Evolutionary conservation across 2,113 vertebrate genomes (phyloP).

Genomic region (Grammomys dolichurus): DNA sequence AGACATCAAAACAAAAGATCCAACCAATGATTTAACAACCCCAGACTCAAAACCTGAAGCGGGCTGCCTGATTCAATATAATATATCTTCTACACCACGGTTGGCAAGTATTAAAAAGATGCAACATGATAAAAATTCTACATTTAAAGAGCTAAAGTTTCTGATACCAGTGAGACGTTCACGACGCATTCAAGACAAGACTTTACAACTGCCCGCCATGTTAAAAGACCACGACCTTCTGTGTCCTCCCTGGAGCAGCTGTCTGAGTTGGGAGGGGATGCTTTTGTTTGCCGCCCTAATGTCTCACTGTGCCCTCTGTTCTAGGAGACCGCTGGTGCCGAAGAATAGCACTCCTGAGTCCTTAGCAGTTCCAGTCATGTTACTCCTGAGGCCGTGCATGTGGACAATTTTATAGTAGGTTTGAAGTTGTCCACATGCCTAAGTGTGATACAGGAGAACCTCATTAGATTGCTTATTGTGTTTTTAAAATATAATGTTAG

Average conservation of each 20-base stretch:
- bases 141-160: constrained; percentile 93
- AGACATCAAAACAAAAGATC: not conserved
- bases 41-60: too few species aligned
- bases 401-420: not conserved
- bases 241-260: constrained; percentile 92
- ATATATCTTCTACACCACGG: too few species aligned
- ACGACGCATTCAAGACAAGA: constrained; percentile 90
- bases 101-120: constrained; percentile 88
- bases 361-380: too few species aligned
- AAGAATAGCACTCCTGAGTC: not conserved
- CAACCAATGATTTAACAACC: too few species aligned
- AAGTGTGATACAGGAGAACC: not conserved
- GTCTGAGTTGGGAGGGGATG: constrained; percentile 87
- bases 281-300: constrained; percentile 73
- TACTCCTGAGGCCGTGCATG: not conserved
- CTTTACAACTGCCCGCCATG: constrained; percentile 86
- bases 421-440: not conserved
- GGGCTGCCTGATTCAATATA: too few species aligned
- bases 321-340: constrained; percentile 50
- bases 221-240: constrained; percentile 91
- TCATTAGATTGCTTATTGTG: not conserved
- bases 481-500: constrained; percentile 17
- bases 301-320: constrained; percentile 69
- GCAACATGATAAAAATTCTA: constrained; percentile 83
- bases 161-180: constrained; percentile 96